Evolutionary conservation across 1,140 invertebrate species (phyloP).

Genomic region (Meloidogyne exigua): DNA sequence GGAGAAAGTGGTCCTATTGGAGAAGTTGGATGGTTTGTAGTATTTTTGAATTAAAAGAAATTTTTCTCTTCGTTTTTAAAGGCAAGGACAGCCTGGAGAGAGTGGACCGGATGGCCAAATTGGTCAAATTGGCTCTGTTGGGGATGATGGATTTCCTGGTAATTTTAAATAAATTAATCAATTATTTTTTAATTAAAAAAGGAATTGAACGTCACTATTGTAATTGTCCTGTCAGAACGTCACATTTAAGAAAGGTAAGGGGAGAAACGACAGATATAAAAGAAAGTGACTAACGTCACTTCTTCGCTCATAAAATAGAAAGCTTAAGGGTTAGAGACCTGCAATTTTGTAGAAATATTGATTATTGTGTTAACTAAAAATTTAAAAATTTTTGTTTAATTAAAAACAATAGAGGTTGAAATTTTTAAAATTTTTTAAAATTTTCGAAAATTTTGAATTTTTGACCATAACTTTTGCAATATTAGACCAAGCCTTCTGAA

Average conservation of each 20-base stretch:
- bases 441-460: background rate
- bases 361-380: background rate
- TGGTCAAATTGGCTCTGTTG: slow-evolving; percentile 11
- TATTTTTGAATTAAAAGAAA: background rate
- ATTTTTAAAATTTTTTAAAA: background rate
- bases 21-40: slow-evolving; percentile 21
- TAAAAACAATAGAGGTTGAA: background rate
- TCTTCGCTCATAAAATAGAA: background rate
- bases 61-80: background rate
- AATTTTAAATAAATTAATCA: background rate
- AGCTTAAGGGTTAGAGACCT: accelerated
- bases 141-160: slow-evolving; percentile 20
- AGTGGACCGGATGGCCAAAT: background rate
- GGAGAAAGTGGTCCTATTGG: slow-evolving; percentile 21
- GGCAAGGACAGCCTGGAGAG: slow-evolving; percentile 31
- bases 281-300: too few species aligned
- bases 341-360: background rate
- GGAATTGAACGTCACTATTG: slow-evolving; percentile 34
- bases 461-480: background rate
- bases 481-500: background rate
- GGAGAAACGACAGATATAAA: too few species aligned
- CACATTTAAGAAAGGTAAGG: background rate
- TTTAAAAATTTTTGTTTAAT: background rate
- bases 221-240: slow-evolving; percentile 32
- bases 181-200: slow-evolving; percentile 12